A percentile compares a stretch with the other conserved stretches of the same genome.
These are phyloP conservation scores for Cecidostiba fungosa DNA, from an alignment of 2,888 invertebrate genomes.

Conservation along the genomic window DNA sequence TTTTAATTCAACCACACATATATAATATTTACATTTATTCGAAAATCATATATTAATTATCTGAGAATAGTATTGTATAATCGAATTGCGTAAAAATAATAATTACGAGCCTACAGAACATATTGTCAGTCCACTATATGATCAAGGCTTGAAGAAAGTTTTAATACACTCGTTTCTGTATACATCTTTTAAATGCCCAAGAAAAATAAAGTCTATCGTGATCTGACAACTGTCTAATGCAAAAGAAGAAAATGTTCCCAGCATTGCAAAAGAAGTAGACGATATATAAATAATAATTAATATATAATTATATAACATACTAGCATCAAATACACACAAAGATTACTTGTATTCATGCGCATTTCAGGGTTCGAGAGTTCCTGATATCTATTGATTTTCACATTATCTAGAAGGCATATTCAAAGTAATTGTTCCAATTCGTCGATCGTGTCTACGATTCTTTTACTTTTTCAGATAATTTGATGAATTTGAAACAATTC, in stretches of 20 bases:
- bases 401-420: slow-evolving; percentile 52
- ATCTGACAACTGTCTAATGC: background rate
- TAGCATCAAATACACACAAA: slow-evolving; percentile 44
- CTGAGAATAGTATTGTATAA: slow-evolving; percentile 39
- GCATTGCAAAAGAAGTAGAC: background rate
- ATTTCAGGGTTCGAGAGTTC: slow-evolving; percentile 36
- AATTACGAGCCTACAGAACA: slow-evolving; percentile 15
- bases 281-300: slow-evolving; percentile 43
- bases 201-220: background rate
- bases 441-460: slow-evolving; percentile 2
- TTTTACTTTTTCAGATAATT: slow-evolving; percentile 32
- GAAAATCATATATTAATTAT: slow-evolving; percentile 52
- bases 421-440: slow-evolving; percentile 50
- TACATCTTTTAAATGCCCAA: background rate
- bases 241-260: background rate
- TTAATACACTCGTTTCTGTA: background rate
- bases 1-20: slow-evolving; percentile 56
- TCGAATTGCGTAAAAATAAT: slow-evolving; percentile 29
- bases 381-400: background rate
- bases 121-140: slow-evolving; percentile 27
- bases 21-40: slow-evolving; percentile 58
- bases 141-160: background rate
- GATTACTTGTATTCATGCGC: slow-evolving; percentile 39
- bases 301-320: slow-evolving; percentile 53
- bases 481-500: slow-evolving; percentile 46